These are phyloP conservation scores for Drosophila santomea DNA, from an alignment of 1,140 invertebrate species.

Conservation along the genomic window DNA sequence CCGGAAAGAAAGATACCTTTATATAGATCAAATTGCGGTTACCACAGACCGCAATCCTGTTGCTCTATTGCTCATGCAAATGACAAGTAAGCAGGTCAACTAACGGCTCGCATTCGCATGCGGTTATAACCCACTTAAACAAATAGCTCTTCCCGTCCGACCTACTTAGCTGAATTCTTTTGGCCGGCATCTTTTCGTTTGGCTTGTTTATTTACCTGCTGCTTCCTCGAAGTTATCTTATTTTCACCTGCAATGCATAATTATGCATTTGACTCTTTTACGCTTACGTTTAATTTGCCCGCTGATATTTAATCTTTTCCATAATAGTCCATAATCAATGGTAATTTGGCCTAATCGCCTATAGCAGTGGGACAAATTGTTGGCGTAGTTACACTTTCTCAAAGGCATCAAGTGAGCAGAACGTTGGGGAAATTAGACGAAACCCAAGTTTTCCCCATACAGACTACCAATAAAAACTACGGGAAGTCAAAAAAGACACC, in stretches of 20 bases:
- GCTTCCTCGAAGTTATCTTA: conserved; percentile 1
- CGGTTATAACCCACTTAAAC: conserved; percentile 78
- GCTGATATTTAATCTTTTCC: conserved; percentile 46
- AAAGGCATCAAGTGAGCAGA: no score
- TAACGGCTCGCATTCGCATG: conserved; percentile 75
- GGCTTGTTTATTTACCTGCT: conserved; percentile 23
- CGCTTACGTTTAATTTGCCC: conserved; percentile 37
- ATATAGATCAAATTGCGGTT: conserved; percentile 19
- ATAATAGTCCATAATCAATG: conserved; percentile 73
- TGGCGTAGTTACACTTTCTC: no score
- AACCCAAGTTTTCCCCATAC: no score
- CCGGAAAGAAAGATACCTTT: no score
- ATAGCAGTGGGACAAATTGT: conserved; percentile 32
- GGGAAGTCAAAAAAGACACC: no score
- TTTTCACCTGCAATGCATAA: conserved; percentile 53
- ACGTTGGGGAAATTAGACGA: no score
- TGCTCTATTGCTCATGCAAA: conserved; percentile 42
- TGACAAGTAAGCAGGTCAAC: conserved; percentile 73
- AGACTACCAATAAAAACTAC: no score
- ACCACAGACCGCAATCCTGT: background rate
- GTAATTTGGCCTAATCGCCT: conserved; percentile 69
- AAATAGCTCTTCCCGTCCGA: conserved; percentile 70
- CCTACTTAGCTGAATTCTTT: background rate
- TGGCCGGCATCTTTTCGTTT: conserved; percentile 46
- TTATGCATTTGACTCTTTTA: conserved; percentile 61